Evolutionary conservation across 2,888 invertebrate genomes (phyloP).

Genomic region (Pheosia tremula): DNA sequence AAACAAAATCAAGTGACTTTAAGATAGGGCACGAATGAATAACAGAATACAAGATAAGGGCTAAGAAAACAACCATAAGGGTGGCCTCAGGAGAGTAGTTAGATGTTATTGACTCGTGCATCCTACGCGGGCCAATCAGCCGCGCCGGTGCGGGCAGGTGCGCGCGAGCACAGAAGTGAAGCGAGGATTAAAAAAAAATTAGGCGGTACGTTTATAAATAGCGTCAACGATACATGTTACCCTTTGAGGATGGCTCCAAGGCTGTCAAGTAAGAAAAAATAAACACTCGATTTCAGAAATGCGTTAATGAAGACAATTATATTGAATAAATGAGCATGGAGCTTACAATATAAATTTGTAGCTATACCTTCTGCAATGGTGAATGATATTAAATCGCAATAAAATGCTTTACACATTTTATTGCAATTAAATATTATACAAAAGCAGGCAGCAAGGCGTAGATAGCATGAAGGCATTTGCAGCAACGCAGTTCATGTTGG

Average conservation of each 20-base stretch:
- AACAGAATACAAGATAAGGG: conserved; percentile 57
- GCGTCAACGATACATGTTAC: conserved; percentile 71
- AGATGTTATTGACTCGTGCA: conserved; percentile 74
- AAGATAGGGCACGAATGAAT: conserved; percentile 16
- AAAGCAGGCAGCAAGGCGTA: too few species aligned
- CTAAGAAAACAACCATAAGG: conserved; percentile 62
- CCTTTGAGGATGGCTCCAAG: conserved; percentile 59
- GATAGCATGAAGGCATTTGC: too few species aligned
- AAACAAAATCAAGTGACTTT: conserved; percentile 21
- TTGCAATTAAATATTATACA: too few species aligned
- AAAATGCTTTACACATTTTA: too few species aligned
- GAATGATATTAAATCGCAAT: too few species aligned
- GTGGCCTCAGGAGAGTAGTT: conserved; percentile 58
- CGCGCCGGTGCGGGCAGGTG: conserved; percentile 62
- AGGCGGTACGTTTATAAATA: conserved; percentile 75
- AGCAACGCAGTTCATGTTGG: too few species aligned
- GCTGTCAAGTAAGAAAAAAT: conserved; percentile 46
- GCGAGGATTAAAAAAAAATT: conserved; percentile 50
- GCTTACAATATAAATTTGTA: too few species aligned
- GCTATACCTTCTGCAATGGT: too few species aligned
- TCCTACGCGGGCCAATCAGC: conserved; percentile 63
- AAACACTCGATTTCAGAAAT: background rate
- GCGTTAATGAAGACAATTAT: conserved; percentile 20
- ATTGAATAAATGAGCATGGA: background rate
- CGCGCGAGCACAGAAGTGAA: conserved; percentile 59